Conservation (phyloP, 2,888 invertebrate genomes). For the Philaethria dido region DNA sequence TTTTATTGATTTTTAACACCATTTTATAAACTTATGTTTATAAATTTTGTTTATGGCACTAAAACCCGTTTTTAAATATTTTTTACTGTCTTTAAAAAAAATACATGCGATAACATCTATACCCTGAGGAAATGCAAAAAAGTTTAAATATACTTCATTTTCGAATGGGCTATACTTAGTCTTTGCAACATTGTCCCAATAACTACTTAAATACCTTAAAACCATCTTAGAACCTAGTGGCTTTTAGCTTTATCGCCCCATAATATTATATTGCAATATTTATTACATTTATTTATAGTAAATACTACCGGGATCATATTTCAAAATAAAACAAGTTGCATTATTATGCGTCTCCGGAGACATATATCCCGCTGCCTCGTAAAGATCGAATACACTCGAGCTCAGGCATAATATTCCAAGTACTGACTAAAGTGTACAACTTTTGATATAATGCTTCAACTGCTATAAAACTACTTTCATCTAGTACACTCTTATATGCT, state of each 20-base stretch:
- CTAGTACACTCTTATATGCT: conserved; percentile 11
- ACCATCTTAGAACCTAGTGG: conserved; percentile 1
- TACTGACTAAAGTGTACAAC: conserved; percentile 21
- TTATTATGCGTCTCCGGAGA: conserved; percentile 22
- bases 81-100: no score
- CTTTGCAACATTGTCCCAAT: not conserved
- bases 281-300: conserved; percentile 21
- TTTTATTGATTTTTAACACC: no score
- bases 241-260: conserved; percentile 3
- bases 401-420: conserved; percentile 11
- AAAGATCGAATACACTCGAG: conserved; percentile 14
- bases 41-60: no score
- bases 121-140: no score
- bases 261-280: conserved; percentile 2
- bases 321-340: conserved; percentile 31
- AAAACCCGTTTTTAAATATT: no score
- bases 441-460: conserved; percentile 25
- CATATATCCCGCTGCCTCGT: conserved; percentile 22
- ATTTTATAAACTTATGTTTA: no score
- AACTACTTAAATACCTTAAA: not conserved
- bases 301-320: conserved; percentile 28
- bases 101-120: no score
- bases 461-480: conserved; percentile 23
- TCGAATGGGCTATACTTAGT: no score
- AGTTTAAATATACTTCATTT: no score